Evolutionary conservation across 1,140 invertebrate species (phyloP).

Genomic region (Semibalanus balanoides): DNA sequence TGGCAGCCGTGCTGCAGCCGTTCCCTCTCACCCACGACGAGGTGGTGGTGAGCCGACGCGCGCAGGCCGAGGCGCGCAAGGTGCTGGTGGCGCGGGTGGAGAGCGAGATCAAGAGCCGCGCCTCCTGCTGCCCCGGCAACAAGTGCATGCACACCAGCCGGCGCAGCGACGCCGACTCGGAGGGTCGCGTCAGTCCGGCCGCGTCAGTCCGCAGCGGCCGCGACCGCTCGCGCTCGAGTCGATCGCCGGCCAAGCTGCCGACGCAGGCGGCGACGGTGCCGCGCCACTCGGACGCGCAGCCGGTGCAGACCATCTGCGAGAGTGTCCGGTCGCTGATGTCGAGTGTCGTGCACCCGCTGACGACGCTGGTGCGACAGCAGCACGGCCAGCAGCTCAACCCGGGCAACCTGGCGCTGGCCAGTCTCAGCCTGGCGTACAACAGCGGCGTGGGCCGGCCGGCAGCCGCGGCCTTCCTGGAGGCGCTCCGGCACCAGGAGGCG

Average conservation of each 20-base stretch:
- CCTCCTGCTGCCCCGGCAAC: background rate
- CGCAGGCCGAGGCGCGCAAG: background rate
- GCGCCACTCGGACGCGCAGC: background rate
- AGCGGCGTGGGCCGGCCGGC: background rate
- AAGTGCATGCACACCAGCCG: background rate
- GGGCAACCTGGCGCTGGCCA: background rate
- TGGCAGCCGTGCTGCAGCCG: background rate
- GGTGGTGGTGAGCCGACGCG: background rate
- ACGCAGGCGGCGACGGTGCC: too few relatives aligned
- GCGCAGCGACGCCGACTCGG: background rate
- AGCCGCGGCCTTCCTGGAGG: background rate
- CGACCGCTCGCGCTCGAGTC: background rate
- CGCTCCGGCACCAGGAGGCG: background rate
- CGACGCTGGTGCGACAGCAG: background rate
- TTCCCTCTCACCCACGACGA: background rate
- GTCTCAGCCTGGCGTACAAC: background rate
- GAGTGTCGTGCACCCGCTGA: background rate
- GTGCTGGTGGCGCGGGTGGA: background rate
- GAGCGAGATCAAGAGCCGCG: background rate
- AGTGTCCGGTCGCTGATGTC: background rate
- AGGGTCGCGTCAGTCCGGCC: background rate
- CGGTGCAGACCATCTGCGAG: background rate
- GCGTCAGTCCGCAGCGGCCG: background rate
- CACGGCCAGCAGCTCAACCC: background rate
- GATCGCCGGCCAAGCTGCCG: background rate